Percentiles rank a stretch among this genome's conserved stretches.
These are phyloP conservation scores for Beris chalybata DNA, from an alignment of 2,888 invertebrate genomes.

Conservation along the genomic window DNA sequence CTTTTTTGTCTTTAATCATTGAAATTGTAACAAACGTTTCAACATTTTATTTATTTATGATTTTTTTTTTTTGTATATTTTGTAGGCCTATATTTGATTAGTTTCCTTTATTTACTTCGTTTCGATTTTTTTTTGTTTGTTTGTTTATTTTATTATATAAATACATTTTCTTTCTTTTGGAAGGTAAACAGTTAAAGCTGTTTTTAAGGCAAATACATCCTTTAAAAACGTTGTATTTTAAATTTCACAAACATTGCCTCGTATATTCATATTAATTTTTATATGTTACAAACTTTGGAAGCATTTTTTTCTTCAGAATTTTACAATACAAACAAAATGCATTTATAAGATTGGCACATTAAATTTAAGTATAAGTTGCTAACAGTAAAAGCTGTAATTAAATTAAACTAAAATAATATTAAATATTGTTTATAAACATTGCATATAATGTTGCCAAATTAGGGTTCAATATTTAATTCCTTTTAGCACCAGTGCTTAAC, in stretches of 20 bases:
- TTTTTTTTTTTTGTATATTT: not conserved
- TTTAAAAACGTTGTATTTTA: slow-evolving; percentile 7
- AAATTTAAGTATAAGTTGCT: too few relatives aligned
- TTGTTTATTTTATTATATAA: not conserved
- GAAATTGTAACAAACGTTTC: too few relatives aligned
- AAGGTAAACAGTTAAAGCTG: slow-evolving; percentile 16
- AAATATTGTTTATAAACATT: too few relatives aligned
- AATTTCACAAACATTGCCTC: not conserved
- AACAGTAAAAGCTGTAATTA: too few relatives aligned
- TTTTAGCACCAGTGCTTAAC: too few relatives aligned
- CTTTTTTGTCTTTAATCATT: too few relatives aligned
- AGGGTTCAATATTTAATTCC: too few relatives aligned
- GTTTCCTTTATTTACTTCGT: not conserved
- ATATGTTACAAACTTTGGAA: slow-evolving; percentile 9
- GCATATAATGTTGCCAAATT: too few relatives aligned
- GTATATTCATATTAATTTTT: too few relatives aligned
- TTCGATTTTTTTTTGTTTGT: not conserved
- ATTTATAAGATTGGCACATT: too few relatives aligned
- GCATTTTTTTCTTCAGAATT: not conserved
- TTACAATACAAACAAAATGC: not conserved
- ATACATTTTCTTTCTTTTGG: not conserved
- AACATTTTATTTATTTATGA: too few relatives aligned
- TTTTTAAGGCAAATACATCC: slow-evolving; percentile 18
- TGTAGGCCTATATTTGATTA: slow-evolving; percentile 3
- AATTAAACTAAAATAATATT: too few relatives aligned